phyloP scores from a whole-genome alignment of 2,113 vertebrate genomes.

The Colossoma macropomum region DNA sequence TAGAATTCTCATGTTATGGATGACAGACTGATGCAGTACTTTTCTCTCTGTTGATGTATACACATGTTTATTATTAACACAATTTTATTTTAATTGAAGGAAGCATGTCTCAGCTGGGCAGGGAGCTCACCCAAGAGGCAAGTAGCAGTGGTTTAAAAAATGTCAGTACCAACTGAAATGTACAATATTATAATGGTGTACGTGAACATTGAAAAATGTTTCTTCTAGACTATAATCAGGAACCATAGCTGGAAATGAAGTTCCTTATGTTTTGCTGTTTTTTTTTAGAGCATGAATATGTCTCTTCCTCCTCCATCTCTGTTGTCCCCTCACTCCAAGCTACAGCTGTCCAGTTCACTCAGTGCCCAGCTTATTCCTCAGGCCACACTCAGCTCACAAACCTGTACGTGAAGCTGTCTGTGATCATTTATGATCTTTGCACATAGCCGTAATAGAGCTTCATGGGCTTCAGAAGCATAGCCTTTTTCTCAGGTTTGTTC shows the following conservation, averaged over 20 bases:
- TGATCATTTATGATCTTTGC: background rate
- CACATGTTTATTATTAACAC: constrained; percentile 6
- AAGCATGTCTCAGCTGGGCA: constrained; percentile 52
- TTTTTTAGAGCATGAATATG: constrained; percentile 83
- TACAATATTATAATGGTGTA: background rate
- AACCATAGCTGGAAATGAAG: constrained; percentile 28
- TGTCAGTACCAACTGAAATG: background rate
- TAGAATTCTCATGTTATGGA: no score
- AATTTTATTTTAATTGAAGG: constrained; percentile 43
- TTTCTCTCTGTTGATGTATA: no score
- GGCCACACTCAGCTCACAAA: constrained; percentile 71
- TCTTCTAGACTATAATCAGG: background rate
- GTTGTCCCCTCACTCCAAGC: constrained; percentile 82
- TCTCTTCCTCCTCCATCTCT: constrained; percentile 81
- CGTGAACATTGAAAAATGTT: background rate
- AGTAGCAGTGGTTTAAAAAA: constrained; percentile 37
- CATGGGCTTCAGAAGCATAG: background rate
- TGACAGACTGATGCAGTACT: no score
- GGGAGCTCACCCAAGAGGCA: constrained; percentile 63
- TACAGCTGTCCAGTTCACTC: constrained; percentile 73
- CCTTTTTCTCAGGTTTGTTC: background rate
- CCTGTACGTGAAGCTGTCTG: constrained; percentile 72
- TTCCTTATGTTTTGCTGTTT: constrained; percentile 69
- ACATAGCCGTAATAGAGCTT: background rate
- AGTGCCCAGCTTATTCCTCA: constrained; percentile 73